Conservation (phyloP, 2,888 invertebrate genomes). For the Rhynchonema sp. region DNA sequence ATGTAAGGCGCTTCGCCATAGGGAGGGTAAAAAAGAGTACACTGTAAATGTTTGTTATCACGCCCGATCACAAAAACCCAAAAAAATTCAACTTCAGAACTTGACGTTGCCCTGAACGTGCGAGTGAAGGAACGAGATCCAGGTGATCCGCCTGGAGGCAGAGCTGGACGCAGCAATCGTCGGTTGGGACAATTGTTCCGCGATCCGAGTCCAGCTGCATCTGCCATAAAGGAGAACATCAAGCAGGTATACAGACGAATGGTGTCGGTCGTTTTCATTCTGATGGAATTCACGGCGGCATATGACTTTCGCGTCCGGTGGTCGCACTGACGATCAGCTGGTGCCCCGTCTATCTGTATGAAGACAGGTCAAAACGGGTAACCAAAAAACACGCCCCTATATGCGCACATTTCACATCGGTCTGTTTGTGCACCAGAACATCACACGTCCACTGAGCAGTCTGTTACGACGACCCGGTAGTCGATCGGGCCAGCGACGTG, state of each 20-base stretch:
- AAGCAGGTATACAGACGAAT: no score
- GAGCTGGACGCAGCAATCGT: neutral
- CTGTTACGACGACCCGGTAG: conserved; percentile 4
- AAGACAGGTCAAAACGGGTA: no score
- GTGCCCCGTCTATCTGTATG: no score
- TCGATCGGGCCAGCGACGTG: conserved; percentile 2
- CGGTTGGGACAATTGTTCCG: neutral
- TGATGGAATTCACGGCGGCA: no score
- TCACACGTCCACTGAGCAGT: conserved; percentile 4
- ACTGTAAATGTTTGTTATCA: no score
- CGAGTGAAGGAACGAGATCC: conserved; percentile 12
- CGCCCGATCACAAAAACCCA: neutral
- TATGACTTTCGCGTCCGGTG: no score
- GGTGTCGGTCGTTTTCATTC: no score
- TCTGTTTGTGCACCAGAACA: neutral
- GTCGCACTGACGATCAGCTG: no score
- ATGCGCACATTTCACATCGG: no score
- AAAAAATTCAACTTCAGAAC: conserved; percentile 1
- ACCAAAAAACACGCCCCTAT: no score
- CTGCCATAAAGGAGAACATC: neutral
- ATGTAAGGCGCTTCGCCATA: no score
- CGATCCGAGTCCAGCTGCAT: neutral
- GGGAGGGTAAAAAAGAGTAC: no score
- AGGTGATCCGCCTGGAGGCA: conserved; percentile 5
- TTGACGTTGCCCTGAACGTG: conserved; percentile 10